Conservation (phyloP, 1,140 invertebrate genomes). For the Lethrus apterus region DNA sequence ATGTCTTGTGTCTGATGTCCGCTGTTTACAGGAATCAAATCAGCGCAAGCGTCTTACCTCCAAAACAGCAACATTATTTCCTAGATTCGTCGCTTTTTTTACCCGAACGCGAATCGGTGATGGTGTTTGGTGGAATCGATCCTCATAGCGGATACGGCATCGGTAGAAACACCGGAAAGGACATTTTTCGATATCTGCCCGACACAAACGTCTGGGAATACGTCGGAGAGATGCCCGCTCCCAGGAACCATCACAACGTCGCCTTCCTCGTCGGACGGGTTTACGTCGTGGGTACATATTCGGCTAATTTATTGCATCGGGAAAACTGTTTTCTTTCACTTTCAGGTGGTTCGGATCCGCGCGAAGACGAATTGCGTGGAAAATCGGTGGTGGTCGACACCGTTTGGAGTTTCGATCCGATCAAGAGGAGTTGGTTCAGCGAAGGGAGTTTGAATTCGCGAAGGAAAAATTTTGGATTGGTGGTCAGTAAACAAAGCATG, state of each 20-base stretch:
- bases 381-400: constrained; percentile 49
- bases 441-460: constrained; percentile 47
- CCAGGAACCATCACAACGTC: constrained; percentile 51
- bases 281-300: constrained; percentile 38
- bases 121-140: constrained; percentile 54
- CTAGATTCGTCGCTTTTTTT: constrained; percentile 46
- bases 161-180: constrained; percentile 47
- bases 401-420: constrained; percentile 56
- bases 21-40: constrained; percentile 6
- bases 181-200: constrained; percentile 49
- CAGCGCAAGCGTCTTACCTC: constrained; percentile 2
- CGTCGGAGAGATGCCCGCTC: constrained; percentile 51
- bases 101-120: constrained; percentile 46
- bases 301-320: not conserved
- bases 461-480: constrained; percentile 53
- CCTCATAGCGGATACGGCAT: constrained; percentile 46
- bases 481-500: constrained; percentile 48
- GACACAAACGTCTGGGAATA: constrained; percentile 50
- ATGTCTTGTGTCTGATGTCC: too few species aligned
- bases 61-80: constrained; percentile 39
- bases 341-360: constrained; percentile 53
- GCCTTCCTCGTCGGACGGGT: constrained; percentile 49
- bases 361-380: constrained; percentile 45
- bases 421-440: constrained; percentile 49
- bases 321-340: not conserved